Evolutionary conservation across 2,888 invertebrate genomes (phyloP).

Genomic region (Phoronis australis): DNA sequence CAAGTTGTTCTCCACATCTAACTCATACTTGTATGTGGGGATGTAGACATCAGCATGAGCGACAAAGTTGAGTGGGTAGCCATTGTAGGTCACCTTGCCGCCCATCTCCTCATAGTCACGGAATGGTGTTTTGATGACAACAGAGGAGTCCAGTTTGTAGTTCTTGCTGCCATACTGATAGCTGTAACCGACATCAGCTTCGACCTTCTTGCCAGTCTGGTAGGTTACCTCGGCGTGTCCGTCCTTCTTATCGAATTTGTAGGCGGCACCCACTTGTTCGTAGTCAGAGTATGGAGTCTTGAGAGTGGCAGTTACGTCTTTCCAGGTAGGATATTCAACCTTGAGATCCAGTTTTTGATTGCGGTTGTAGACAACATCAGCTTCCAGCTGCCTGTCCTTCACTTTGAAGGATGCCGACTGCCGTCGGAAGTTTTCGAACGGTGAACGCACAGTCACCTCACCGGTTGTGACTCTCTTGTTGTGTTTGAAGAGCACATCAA

Average conservation of each 20-base stretch:
- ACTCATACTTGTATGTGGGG: slow-evolving; percentile 2
- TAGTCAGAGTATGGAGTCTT: slow-evolving; percentile 3
- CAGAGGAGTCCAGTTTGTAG: neutral
- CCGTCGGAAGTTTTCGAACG: too few species aligned
- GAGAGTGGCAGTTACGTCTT: slow-evolving; percentile 1
- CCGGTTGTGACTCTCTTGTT: too few species aligned
- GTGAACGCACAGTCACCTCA: too few species aligned
- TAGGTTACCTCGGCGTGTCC: slow-evolving; percentile 20
- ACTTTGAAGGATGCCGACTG: too few species aligned
- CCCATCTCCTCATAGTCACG: slow-evolving; percentile 14
- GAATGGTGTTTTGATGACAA: slow-evolving; percentile 20
- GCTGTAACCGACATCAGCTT: slow-evolving; percentile 1
- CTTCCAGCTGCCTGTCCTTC: neutral
- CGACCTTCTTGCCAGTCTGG: slow-evolving; percentile 18
- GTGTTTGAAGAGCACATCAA: neutral
- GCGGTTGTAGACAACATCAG: neutral
- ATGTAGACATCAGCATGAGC: slow-evolving; percentile 2
- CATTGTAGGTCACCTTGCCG: neutral
- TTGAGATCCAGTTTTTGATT: neutral
- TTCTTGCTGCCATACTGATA: neutral
- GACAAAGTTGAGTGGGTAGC: neutral
- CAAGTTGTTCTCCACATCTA: too few species aligned
- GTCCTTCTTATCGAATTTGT: slow-evolving; percentile 8
- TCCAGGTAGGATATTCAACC: neutral
- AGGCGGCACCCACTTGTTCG: slow-evolving; percentile 3